Evolutionary conservation across 2,888 invertebrate genomes (phyloP).

Genomic region (Leucophora obtusa): DNA sequence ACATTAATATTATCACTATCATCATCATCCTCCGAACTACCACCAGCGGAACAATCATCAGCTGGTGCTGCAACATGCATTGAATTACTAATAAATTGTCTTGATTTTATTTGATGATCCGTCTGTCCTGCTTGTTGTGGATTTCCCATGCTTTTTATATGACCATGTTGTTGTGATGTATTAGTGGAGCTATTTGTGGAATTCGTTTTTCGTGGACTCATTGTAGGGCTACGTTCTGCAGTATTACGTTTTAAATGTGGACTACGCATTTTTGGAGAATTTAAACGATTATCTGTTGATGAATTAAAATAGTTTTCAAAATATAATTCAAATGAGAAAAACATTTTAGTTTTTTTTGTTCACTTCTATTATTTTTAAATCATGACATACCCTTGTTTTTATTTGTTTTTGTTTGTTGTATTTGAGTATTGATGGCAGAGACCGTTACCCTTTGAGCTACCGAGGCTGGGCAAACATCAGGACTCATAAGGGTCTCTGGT

Average conservation of each 20-base stretch:
- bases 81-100: conserved; percentile 67
- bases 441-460: conserved; percentile 75
- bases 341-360: conserved; percentile 19
- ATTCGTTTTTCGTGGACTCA: conserved; percentile 75
- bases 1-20: conserved; percentile 83
- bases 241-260: conserved; percentile 74
- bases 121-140: conserved; percentile 45
- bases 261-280: conserved; percentile 77
- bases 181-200: conserved; percentile 34
- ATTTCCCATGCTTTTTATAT: conserved; percentile 37
- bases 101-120: conserved; percentile 69
- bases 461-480: conserved; percentile 81
- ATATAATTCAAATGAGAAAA: conserved; percentile 48
- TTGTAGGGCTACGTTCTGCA: conserved; percentile 72
- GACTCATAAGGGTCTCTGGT: conserved; percentile 92
- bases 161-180: conserved; percentile 43
- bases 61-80: conserved; percentile 75
- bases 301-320: conserved; percentile 32
- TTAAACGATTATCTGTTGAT: conserved; percentile 71
- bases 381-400: conserved; percentile 74
- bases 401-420: conserved; percentile 75
- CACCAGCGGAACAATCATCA: conserved; percentile 72
- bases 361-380: neutral
- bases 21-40: conserved; percentile 80
- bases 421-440: conserved; percentile 73